These are phyloP conservation scores for Euura lappo DNA, from an alignment of 1,140 invertebrate genomes.

Conservation along the genomic window DNA sequence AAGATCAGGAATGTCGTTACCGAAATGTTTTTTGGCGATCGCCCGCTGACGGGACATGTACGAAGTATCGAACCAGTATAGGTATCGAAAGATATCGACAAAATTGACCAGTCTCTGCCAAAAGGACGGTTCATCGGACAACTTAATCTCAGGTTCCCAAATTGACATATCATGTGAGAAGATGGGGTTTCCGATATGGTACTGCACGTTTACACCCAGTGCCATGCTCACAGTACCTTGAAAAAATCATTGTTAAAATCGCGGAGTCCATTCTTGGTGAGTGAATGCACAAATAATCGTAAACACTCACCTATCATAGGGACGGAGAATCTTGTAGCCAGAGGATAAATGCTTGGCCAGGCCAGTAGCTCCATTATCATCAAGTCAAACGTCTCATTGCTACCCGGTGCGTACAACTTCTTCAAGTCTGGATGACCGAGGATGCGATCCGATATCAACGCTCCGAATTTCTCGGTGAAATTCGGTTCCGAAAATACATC, in stretches of 20 bases:
- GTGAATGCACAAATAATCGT: not conserved
- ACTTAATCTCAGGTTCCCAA: not conserved
- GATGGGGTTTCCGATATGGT: not conserved
- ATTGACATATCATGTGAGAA: not conserved
- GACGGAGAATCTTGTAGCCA: not conserved
- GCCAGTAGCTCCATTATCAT: not conserved
- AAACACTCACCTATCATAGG: not conserved
- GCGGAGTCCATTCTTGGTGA: not conserved
- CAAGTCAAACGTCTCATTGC: conserved; percentile 9
- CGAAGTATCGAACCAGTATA: not conserved
- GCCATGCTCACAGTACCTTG: not conserved
- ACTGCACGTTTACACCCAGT: not conserved
- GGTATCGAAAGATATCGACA: not conserved
- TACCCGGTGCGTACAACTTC: conserved; percentile 1
- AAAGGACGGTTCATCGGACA: not conserved
- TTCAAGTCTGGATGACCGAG: not conserved
- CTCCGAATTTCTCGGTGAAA: too few relatives aligned
- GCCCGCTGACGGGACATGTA: not conserved
- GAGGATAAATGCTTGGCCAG: not conserved
- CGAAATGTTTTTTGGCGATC: not conserved
- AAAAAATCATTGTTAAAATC: not conserved
- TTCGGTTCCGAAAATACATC: too few relatives aligned
- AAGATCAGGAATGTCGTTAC: not conserved
- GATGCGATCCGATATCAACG: not conserved
- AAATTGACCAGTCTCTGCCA: conserved; percentile 6